These are phyloP conservation scores for Squalus acanthias DNA, from an alignment of 2,797 vertebrate species.

Conservation along the genomic window DNA sequence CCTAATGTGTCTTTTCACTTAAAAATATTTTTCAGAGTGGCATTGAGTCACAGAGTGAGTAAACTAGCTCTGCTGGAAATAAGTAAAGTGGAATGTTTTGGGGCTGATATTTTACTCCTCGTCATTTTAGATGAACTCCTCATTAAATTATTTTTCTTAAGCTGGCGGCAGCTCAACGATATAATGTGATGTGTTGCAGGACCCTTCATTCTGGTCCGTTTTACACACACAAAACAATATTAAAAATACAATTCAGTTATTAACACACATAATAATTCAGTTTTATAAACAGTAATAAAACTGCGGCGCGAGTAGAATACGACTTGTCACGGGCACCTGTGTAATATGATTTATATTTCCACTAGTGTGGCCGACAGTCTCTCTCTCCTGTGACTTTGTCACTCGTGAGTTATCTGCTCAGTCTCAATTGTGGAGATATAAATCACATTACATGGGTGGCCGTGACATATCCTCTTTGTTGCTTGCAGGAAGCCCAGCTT, in stretches of 20 bases:
- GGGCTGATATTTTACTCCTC: not conserved
- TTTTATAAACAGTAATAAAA: conserved; percentile 8
- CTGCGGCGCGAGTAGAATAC: not conserved
- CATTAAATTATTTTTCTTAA: not conserved
- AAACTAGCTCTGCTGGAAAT: not conserved
- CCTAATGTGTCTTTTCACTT: not conserved
- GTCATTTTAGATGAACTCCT: not conserved
- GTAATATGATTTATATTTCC: conserved; percentile 35
- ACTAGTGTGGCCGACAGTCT: conserved; percentile 13
- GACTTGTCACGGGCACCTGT: conserved; percentile 12
- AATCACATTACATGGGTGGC: conserved; percentile 33
- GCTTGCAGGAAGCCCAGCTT: conserved; percentile 5
- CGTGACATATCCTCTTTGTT: not conserved
- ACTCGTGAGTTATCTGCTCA: conserved; percentile 29
- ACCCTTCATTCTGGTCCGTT: not conserved
- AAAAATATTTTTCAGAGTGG: not conserved
- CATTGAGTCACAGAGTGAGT: not conserved
- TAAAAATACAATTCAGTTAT: not conserved
- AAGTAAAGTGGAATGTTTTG: not conserved
- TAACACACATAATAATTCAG: conserved; percentile 7
- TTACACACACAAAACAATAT: not conserved
- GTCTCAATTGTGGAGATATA: conserved; percentile 30
- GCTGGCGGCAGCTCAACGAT: not conserved
- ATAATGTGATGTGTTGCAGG: not conserved
- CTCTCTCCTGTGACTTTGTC: conserved; percentile 28